phyloP scores from a whole-genome alignment of 2,888 invertebrate species.

The Exocentrus adspersus region DNA sequence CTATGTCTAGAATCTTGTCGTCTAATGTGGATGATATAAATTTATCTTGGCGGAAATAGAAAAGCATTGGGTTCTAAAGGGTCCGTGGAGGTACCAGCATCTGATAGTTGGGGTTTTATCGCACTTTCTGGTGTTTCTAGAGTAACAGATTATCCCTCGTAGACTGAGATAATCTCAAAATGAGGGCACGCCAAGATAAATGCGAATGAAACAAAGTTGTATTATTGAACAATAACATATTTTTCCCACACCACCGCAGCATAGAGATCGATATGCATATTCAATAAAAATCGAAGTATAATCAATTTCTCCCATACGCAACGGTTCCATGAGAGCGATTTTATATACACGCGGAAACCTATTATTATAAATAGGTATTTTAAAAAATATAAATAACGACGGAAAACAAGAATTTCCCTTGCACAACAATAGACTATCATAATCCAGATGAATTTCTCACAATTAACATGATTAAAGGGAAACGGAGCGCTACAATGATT shows the following conservation, averaged over 20 bases:
- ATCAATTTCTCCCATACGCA: slow-evolving; percentile 1
- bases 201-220: too few relatives aligned
- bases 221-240: too few relatives aligned
- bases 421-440: slow-evolving; percentile 17
- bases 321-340: neutral
- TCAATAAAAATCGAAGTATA: neutral
- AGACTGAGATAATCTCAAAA: slow-evolving; percentile 24
- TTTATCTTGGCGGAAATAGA: slow-evolving; percentile 43
- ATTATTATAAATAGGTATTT: slow-evolving; percentile 9
- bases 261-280: too few relatives aligned
- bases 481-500: slow-evolving; percentile 27
- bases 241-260: too few relatives aligned
- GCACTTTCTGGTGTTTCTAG: slow-evolving; percentile 42
- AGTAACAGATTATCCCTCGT: slow-evolving; percentile 45
- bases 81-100: slow-evolving; percentile 53
- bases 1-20: slow-evolving; percentile 29
- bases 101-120: slow-evolving; percentile 49
- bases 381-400: slow-evolving; percentile 13
- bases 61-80: slow-evolving; percentile 39
- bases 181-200: slow-evolving; percentile 24
- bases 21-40: slow-evolving; percentile 35
- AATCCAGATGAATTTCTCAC: slow-evolving; percentile 20
- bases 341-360: slow-evolving; percentile 1
- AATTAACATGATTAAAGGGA: slow-evolving; percentile 27
- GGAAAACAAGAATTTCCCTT: slow-evolving; percentile 28